Evolutionary conservation across 1,140 invertebrate species (phyloP).

Genomic region (Metaphire vulgaris): DNA sequence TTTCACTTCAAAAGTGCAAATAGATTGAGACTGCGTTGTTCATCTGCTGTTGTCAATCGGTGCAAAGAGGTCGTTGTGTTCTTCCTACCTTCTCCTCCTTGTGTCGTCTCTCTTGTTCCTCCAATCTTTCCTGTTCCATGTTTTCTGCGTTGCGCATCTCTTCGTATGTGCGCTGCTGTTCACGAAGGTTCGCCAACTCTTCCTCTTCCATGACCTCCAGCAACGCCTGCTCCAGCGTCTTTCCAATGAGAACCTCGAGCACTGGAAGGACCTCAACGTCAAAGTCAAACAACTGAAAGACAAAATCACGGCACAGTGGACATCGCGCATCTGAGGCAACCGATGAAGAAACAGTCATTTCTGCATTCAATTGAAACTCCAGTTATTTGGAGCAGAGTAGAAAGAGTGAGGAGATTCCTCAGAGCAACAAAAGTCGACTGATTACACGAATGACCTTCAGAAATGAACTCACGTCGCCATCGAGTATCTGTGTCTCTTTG

Average conservation of each 20-base stretch:
- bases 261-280: constrained; percentile 80
- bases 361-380: too few relatives aligned
- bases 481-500: constrained; percentile 72
- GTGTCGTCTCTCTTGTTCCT: constrained; percentile 63
- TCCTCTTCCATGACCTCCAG: constrained; percentile 63
- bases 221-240: constrained; percentile 77
- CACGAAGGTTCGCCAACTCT: constrained; percentile 61
- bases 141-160: constrained; percentile 66
- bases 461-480: constrained; percentile 74
- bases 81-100: constrained; percentile 57
- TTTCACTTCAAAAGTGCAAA: too few relatives aligned
- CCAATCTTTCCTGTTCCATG: constrained; percentile 66
- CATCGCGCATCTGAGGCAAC: too few relatives aligned
- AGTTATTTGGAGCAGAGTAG: too few relatives aligned
- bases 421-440: too few relatives aligned
- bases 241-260: constrained; percentile 76
- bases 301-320: constrained; percentile 7
- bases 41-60: too few relatives aligned
- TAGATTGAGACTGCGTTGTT: too few relatives aligned
- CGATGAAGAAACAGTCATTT: too few relatives aligned
- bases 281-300: constrained; percentile 62
- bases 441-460: too few relatives aligned
- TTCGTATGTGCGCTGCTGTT: constrained; percentile 71
- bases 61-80: too few relatives aligned
- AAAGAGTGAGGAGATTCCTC: too few relatives aligned